phyloP scores from a whole-genome alignment of 2,113 vertebrate species.

The Copsychus sechellarum region DNA sequence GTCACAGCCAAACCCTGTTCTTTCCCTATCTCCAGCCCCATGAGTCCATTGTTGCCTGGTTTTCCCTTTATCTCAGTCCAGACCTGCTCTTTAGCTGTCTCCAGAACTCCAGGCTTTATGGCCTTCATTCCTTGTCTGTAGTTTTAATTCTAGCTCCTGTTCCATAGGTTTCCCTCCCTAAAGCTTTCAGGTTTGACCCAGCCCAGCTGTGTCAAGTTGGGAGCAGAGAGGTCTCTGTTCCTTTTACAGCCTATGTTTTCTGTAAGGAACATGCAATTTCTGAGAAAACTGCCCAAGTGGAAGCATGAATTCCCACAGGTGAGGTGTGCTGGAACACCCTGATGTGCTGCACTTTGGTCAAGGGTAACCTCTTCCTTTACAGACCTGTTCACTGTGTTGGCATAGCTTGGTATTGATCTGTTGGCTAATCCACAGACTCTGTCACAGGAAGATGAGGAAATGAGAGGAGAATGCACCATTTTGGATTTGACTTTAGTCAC shows the following conservation, averaged over 20 bases:
- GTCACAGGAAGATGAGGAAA: rapidly evolving
- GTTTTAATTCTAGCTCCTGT: not conserved
- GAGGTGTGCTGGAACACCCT: not conserved
- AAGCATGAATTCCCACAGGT: not conserved
- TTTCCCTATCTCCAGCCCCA: not conserved
- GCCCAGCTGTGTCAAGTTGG: rapidly evolving
- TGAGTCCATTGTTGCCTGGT: not conserved
- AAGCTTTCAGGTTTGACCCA: not conserved
- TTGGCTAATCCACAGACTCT: not conserved
- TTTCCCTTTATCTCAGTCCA: not conserved
- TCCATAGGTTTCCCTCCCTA: not conserved
- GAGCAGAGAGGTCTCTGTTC: not conserved
- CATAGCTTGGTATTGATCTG: not conserved
- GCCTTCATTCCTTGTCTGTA: not conserved
- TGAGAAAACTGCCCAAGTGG: not conserved
- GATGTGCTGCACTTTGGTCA: not conserved
- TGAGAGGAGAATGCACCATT: not conserved
- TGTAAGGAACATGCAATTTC: not conserved
- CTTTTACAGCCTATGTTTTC: not conserved
- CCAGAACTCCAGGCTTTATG: not conserved
- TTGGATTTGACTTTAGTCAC: not conserved
- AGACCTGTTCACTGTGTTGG: not conserved
- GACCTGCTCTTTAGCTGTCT: not conserved
- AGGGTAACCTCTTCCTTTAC: not conserved
- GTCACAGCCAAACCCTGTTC: not conserved